These are phyloP conservation scores for Cephus spinipes DNA, from an alignment of 2,888 invertebrate species.

Conservation along the genomic window DNA sequence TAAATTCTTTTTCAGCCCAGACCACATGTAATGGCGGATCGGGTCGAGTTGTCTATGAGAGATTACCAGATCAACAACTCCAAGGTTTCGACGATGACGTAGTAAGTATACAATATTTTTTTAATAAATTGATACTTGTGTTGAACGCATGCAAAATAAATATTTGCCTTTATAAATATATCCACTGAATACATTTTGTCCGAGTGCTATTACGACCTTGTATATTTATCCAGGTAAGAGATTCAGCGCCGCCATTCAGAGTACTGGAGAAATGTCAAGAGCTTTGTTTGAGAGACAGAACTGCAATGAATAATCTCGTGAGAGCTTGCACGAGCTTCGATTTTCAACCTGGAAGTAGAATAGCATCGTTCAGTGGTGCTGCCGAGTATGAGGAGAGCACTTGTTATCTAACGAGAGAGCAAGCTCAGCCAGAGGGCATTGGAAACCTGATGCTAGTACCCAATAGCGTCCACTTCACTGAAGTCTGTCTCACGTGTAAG, in stretches of 20 bases:
- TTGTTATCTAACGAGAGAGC: conserved; percentile 87
- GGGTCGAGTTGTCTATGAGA: conserved; percentile 89
- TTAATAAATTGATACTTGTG: background rate
- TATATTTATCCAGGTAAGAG: conserved; percentile 72
- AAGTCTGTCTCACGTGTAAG: conserved; percentile 90
- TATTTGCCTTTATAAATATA: background rate
- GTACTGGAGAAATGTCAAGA: conserved; percentile 92
- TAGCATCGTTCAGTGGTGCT: conserved; percentile 82
- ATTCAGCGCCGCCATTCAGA: conserved; percentile 86
- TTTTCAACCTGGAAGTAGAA: conserved; percentile 89
- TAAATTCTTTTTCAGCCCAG: conserved; percentile 74
- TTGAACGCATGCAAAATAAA: background rate
- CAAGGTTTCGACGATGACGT: conserved; percentile 92
- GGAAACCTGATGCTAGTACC: conserved; percentile 90
- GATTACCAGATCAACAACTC: conserved; percentile 88
- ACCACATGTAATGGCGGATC: conserved; percentile 92
- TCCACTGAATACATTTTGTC: background rate
- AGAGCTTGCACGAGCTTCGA: conserved; percentile 90
- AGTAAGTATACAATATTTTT: conserved; percentile 68
- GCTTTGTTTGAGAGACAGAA: conserved; percentile 83
- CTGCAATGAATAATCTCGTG: conserved; percentile 82
- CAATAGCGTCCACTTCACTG: conserved; percentile 90
- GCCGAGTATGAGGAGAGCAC: conserved; percentile 91
- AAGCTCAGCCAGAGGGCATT: conserved; percentile 88
- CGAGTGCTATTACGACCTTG: background rate